Base-by-base conservation (phyloP, 2,888 invertebrate genomes). In the Drosophila paracracens region DNA sequence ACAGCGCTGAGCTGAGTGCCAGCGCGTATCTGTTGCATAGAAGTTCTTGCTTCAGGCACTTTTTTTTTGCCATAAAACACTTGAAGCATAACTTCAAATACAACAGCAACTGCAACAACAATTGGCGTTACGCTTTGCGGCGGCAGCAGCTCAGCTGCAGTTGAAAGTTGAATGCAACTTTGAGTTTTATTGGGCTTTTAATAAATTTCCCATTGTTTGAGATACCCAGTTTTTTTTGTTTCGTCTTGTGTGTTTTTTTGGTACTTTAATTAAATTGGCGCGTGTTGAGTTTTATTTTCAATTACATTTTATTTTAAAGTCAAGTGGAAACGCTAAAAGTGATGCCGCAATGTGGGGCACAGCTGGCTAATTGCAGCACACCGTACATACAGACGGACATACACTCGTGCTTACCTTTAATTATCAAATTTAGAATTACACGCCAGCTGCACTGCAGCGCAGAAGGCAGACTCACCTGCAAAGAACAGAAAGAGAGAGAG, bases 1-100 rank as follows among this genome's bases (percentile, higher is more conserved):
- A 10, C 43, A n/a, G n/a, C n/a, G n/a, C n/a, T 79, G 70, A 69
- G 46, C 50, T 48, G 71, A 52, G 46, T 63, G 63, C 59, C 59
- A 62, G 65, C 56, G 58, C 62, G 79, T 70, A 70, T 66, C 66
- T 71, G 78, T 76, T 78, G 78, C 76, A 70, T 66, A 38, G 57
- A 64, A 59, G 74, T 75, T 81, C 66, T 77, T 58, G 78, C 70
- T 50, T 63, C 57, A 43, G 57, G 57, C 57, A 33, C 27, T 53
- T 72, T 64, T 52, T 52, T 40, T 61, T 85, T 74, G 78, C 79
- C 77, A 83, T 84, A 86, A 86, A 87, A 86, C 82, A 81, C 85
- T 80, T 88, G 81, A 87, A 76, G 88, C 87, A 87, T 79, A 83
- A 87, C 88, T 81, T 53, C 74, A 79, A 76, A 51, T 63, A 18